These are phyloP conservation scores for Harpegnathos saltator DNA, from an alignment of 1,140 invertebrate species.

Conservation along the genomic window DNA sequence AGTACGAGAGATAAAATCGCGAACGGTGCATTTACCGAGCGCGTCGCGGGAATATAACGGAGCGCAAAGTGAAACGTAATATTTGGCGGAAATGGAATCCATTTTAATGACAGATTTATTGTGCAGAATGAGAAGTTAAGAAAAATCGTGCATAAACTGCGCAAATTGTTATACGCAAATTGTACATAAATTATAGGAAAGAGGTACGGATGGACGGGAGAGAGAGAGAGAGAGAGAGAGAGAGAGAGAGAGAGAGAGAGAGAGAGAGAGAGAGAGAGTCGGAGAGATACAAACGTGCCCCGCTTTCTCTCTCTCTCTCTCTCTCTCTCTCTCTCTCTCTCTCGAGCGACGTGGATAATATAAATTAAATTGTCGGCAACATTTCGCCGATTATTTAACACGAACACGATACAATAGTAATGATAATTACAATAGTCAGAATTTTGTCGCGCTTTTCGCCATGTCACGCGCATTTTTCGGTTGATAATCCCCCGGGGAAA, in stretches of 20 bases:
- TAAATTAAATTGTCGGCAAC: conserved; percentile 35
- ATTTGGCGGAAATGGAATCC: conserved; percentile 12
- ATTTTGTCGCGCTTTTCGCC: conserved; percentile 23
- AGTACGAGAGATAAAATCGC: conserved; percentile 22
- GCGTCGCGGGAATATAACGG: conserved; percentile 20
- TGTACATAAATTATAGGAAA: neutral
- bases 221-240: no score
- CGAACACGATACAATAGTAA: conserved; percentile 25
- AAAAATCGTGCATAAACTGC: conserved; percentile 1
- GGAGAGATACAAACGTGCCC: no score
- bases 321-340: no score
- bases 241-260: no score
- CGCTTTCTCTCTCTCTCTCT: no score
- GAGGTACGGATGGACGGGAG: no score
- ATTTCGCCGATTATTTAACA: conserved; percentile 18
- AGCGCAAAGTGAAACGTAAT: neutral
- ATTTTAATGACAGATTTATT: conserved; percentile 29
- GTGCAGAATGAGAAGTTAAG: conserved; percentile 13
- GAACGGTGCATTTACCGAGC: neutral
- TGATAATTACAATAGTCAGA: conserved; percentile 36
- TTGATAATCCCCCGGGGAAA: conserved; percentile 30
- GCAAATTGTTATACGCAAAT: conserved; percentile 19
- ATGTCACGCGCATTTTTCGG: conserved; percentile 33
- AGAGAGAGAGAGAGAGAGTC: no score
- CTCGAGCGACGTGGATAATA: neutral